phyloP scores from a whole-genome alignment of 2,888 invertebrate species.

The Drosophila austrosaltans region DNA sequence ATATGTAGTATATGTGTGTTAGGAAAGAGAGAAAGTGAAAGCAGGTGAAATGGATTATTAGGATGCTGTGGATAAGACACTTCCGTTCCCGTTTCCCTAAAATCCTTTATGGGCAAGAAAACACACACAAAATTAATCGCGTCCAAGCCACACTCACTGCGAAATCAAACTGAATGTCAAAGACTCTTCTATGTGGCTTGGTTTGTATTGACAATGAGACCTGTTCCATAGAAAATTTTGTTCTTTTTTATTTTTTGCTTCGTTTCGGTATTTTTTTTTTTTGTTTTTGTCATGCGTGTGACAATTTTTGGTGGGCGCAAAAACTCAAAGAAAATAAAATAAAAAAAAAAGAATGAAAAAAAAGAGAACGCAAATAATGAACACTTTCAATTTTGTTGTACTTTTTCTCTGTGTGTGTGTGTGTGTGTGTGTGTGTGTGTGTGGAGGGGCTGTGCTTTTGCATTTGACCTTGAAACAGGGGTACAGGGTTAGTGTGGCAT shows the following conservation, averaged over 20 bases:
- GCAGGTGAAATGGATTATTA: too few species aligned
- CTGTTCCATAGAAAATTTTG: constrained; percentile 4
- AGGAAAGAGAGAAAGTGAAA: too few species aligned
- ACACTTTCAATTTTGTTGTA: constrained; percentile 44
- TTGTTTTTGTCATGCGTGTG: constrained; percentile 17
- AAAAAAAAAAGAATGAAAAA: not conserved
- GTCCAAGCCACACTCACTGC: constrained; percentile 40
- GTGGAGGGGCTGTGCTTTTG: constrained; percentile 18
- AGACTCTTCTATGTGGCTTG: not conserved
- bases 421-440: not conserved
- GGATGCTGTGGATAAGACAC: too few species aligned
- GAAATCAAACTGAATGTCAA: constrained; percentile 37
- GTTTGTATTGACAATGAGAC: constrained; percentile 4
- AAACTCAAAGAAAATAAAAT: not conserved
- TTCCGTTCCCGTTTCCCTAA: too few species aligned
- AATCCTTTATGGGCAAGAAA: not conserved
- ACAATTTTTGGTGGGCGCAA: constrained; percentile 13
- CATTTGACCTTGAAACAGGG: constrained; percentile 42
- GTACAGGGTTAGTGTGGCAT: constrained; percentile 6
- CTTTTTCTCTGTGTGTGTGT: constrained; percentile 1
- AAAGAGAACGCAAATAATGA: not conserved
- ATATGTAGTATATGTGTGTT: too few species aligned
- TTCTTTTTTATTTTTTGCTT: not conserved
- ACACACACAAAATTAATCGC: constrained; percentile 8
- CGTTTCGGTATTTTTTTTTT: not conserved